phyloP scores from a whole-genome alignment of 2,797 vertebrate genomes.

The Leucoraja ocellata region DNA sequence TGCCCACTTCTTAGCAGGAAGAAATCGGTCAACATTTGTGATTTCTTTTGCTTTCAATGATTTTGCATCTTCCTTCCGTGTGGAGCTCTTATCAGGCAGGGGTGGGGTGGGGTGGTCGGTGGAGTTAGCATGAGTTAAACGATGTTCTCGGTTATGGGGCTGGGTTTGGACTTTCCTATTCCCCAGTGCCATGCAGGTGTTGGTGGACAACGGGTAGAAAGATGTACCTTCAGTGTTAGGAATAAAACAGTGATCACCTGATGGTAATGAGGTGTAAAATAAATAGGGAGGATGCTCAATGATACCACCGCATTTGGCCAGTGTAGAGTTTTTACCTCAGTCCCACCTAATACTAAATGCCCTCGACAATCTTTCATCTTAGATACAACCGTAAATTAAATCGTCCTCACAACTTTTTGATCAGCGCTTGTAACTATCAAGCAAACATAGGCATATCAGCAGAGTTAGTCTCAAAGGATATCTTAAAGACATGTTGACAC shows the following conservation, averaged over 20 bases:
- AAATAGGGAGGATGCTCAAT: neutral
- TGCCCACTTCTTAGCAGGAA: constrained; percentile 25
- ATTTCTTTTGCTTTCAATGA: neutral
- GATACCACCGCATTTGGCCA: neutral
- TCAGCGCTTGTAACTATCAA: constrained; percentile 11
- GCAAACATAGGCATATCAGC: neutral
- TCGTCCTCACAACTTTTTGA: neutral
- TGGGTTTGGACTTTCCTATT: constrained; percentile 45
- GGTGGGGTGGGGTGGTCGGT: neutral
- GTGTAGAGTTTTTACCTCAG: neutral
- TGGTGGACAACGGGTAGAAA: constrained; percentile 16
- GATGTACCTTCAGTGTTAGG: constrained; percentile 1
- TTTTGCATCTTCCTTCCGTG: neutral
- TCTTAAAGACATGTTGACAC: neutral
- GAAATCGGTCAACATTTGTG: constrained; percentile 25
- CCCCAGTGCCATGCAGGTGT: constrained; percentile 4
- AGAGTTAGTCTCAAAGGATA: constrained; percentile 16
- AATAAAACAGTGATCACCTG: constrained; percentile 10
- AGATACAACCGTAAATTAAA: constrained; percentile 6
- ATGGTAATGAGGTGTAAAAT: constrained; percentile 14
- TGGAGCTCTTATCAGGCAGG: constrained; percentile 3
- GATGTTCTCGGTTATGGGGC: constrained; percentile 46
- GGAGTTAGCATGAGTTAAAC: constrained; percentile 45
- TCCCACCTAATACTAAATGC: neutral
- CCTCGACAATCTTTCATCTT: neutral